Base-by-base conservation (phyloP, 2,113 vertebrate genomes). In the Phalacrocorax brasilianus region DNA sequence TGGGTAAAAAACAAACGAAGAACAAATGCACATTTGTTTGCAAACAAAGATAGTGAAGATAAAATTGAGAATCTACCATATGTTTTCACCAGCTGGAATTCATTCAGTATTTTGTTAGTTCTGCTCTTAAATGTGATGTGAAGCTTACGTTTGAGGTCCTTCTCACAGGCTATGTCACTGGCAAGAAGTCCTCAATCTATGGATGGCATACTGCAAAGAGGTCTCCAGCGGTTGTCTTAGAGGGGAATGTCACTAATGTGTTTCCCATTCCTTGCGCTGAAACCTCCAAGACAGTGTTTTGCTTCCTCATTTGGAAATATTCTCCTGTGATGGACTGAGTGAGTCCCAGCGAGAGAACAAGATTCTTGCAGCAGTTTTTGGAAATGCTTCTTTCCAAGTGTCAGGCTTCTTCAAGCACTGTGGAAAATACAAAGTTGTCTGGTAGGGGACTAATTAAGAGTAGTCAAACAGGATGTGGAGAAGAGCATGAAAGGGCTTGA, bases 21-120 rank as follows among this genome's bases (percentile, higher is more conserved):
- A 97, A 97, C 97, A 98, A 98, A 98, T 97, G 96, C 74, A 97
- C 90, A 63, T 94, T 97, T 97, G 94, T 98, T 98, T 98, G 96
- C 97, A 97, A 97, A 97, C 67, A 95, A 94, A 97, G 96, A 97
- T 97, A 97, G 68, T 20, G 88, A 97, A 98, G 97, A 98, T 97
- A 98, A 98, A 97, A 97, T 93, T 85, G 76, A 86, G 95, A 95
- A 56, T 96, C 81, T 76, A 72, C 95, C 95, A 94, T 97, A 97
- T 98, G 97, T 94, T 97, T 97, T 95, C 97, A 97, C 97, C 97
- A 97, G 97, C 97, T 98, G 97, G 93, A 96, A 94, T 94, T 87
- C 95, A 96, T 95, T 97, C 93, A 93, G 72, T 65, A 68, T 96
- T 97, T 96, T 97, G 95, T 96, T 94, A 92, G 95, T 89, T 92